Percentiles rank a stretch among this genome's conserved stretches.
These are phyloP conservation scores for Electrophaes corylata DNA, from an alignment of 2,888 invertebrate species.

Conservation along the genomic window DNA sequence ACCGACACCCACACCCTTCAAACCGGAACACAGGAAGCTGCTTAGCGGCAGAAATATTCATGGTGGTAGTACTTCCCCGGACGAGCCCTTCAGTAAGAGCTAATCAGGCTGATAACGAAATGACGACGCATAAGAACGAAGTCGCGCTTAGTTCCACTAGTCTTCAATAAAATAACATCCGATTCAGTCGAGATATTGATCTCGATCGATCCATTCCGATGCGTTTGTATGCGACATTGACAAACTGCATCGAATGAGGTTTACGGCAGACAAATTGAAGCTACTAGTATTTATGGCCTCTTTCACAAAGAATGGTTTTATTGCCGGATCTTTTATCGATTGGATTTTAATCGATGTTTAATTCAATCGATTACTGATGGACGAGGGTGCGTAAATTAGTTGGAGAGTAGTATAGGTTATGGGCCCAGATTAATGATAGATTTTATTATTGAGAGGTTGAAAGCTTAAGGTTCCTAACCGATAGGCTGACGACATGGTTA, in stretches of 20 bases:
- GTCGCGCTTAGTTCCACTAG: too few species aligned
- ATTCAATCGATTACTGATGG: constrained; percentile 32
- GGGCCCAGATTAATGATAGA: not conserved
- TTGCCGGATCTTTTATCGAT: constrained; percentile 44
- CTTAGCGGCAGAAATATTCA: too few species aligned
- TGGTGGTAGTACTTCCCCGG: too few species aligned
- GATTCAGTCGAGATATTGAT: constrained; percentile 72
- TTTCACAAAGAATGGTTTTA: constrained; percentile 25
- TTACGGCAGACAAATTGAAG: constrained; percentile 77
- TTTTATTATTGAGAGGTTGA: not conserved
- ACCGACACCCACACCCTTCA: too few species aligned
- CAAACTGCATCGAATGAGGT: constrained; percentile 71
- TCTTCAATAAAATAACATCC: constrained; percentile 59
- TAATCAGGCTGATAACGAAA: too few species aligned
- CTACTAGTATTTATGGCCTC: constrained; percentile 59
- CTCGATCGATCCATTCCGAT: constrained; percentile 69
- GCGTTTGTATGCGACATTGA: constrained; percentile 62
- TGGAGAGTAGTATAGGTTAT: not conserved
- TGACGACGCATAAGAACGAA: too few species aligned
- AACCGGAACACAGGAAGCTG: too few species aligned
- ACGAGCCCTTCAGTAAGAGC: too few species aligned
- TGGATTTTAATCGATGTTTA: constrained; percentile 47
- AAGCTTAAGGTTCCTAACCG: too few species aligned
- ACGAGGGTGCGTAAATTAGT: constrained; percentile 15
- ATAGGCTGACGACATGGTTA: too few species aligned